phyloP scores from a whole-genome alignment of 2,888 invertebrate species.

The Andrena dorsata region DNA sequence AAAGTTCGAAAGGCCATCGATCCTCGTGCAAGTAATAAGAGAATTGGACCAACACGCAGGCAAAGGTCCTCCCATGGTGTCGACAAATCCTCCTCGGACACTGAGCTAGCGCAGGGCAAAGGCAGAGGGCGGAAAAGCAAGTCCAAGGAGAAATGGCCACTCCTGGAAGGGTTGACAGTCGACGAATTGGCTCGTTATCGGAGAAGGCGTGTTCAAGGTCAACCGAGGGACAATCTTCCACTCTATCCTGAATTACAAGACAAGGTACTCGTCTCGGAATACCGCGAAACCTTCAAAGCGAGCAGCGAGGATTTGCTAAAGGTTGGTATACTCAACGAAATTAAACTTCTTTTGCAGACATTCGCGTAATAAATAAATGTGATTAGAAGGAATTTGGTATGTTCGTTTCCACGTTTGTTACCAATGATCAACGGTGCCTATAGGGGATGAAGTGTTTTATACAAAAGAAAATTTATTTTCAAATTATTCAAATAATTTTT shows the following conservation, averaged over 20 bases:
- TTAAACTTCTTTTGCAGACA: neutral
- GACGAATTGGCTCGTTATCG: slow-evolving; percentile 86
- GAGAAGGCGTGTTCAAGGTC: slow-evolving; percentile 84
- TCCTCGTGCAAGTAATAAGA: neutral
- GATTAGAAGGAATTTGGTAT: too few relatives aligned
- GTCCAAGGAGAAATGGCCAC: slow-evolving; percentile 79
- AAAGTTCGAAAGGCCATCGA: neutral
- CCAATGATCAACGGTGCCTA: too few relatives aligned
- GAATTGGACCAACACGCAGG: slow-evolving; percentile 53
- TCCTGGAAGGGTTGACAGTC: slow-evolving; percentile 86
- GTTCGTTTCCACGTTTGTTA: too few relatives aligned
- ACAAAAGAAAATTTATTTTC: too few relatives aligned
- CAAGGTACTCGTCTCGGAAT: slow-evolving; percentile 76
- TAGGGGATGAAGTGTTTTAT: too few relatives aligned
- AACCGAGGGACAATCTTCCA: slow-evolving; percentile 79
- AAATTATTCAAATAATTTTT: too few relatives aligned
- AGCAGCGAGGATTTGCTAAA: slow-evolving; percentile 77
- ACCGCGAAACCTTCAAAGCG: slow-evolving; percentile 78
- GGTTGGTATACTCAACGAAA: slow-evolving; percentile 37
- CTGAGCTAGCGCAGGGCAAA: slow-evolving; percentile 79
- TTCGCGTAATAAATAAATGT: too few relatives aligned
- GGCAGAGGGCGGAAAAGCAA: slow-evolving; percentile 58
- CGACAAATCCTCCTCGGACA: slow-evolving; percentile 82
- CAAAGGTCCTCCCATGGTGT: slow-evolving; percentile 74
- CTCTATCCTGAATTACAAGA: slow-evolving; percentile 48